Conservation (phyloP, 1,140 invertebrate species). For the Dinothrombium tinctorium region DNA sequence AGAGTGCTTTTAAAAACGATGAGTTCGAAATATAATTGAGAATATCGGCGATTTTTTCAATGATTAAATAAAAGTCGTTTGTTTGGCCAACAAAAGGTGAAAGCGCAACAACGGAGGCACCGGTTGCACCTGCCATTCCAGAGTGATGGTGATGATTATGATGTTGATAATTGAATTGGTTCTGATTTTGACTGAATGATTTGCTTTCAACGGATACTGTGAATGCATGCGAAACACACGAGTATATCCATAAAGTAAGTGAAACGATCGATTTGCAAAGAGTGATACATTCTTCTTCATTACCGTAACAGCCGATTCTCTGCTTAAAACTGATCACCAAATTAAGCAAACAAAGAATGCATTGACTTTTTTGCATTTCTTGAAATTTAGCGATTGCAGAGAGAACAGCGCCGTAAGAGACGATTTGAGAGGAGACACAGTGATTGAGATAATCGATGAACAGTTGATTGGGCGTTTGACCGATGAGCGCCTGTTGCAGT, state of each 20-base stretch:
- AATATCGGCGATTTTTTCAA: constrained; percentile 21
- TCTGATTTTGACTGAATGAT: constrained; percentile 9
- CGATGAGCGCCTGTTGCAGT: constrained; percentile 69
- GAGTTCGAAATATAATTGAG: constrained; percentile 20
- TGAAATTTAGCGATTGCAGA: constrained; percentile 69
- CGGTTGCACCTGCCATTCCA: not conserved
- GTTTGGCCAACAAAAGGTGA: not conserved
- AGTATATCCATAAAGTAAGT: constrained; percentile 21
- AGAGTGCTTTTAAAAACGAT: constrained; percentile 20
- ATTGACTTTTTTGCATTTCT: constrained; percentile 63
- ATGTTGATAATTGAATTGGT: not conserved
- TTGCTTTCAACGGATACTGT: constrained; percentile 17
- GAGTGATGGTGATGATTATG: not conserved
- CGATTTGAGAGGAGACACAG: constrained; percentile 56
- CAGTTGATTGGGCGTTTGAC: constrained; percentile 64
- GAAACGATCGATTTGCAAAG: constrained; percentile 20
- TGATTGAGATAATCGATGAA: constrained; percentile 77
- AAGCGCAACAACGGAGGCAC: not conserved
- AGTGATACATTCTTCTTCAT: constrained; percentile 20
- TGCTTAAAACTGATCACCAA: constrained; percentile 8
- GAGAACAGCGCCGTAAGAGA: constrained; percentile 66
- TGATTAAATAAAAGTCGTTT: constrained; percentile 15
- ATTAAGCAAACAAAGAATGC: constrained; percentile 56
- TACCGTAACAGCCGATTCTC: constrained; percentile 19
- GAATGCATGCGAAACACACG: constrained; percentile 16